Evolutionary conservation across 2,113 vertebrate genomes (phyloP).

Genomic region (Reinhardtius hippoglossoides): DNA sequence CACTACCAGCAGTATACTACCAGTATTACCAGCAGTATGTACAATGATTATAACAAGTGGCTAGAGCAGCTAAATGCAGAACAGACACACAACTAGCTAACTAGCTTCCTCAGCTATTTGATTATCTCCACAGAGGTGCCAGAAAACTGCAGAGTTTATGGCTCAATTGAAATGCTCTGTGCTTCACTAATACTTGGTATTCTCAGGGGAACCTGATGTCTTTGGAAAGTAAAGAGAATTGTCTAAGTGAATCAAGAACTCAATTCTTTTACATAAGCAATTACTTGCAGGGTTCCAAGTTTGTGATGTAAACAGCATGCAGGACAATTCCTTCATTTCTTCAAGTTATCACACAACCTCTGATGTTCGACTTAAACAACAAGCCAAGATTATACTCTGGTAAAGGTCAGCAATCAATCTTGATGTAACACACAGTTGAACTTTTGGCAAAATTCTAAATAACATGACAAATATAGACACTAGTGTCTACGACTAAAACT

Average conservation of each 20-base stretch:
- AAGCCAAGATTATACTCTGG: not conserved
- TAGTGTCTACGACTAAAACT: not conserved
- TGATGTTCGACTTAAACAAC: not conserved
- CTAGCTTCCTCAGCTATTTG: not conserved
- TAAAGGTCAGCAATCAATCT: not conserved
- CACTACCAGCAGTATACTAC: too few species aligned
- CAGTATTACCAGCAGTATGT: too few species aligned
- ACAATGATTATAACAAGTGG: too few species aligned
- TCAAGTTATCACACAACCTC: not conserved
- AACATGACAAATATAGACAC: not conserved
- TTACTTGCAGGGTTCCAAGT: not conserved
- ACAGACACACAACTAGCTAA: not conserved
- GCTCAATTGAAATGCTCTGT: not conserved
- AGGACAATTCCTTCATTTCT: not conserved
- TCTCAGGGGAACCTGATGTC: not conserved
- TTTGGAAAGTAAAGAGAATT: conserved; percentile 9
- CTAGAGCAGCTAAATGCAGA: not conserved
- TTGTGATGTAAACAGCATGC: not conserved
- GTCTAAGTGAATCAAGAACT: not conserved
- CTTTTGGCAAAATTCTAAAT: not conserved
- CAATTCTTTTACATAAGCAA: not conserved
- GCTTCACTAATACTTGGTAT: not conserved
- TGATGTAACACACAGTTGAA: not conserved
- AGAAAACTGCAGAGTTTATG: not conserved
- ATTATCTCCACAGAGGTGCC: not conserved